Evolutionary conservation across 1,140 invertebrate genomes (phyloP).

Genomic region (Magallana gigas): DNA sequence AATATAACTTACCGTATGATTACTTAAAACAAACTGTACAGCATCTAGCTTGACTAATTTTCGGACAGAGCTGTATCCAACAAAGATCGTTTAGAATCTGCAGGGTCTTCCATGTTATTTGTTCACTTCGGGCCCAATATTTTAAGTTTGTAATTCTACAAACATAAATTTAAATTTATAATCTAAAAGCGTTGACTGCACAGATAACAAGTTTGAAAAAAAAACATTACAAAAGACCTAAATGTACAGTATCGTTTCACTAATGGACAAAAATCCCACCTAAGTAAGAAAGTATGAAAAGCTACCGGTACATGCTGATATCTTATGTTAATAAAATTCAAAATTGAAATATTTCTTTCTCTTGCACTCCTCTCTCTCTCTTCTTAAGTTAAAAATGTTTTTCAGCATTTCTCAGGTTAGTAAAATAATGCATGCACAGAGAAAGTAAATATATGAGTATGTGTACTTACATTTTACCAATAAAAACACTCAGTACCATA

Average conservation of each 20-base stretch:
- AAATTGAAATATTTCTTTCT: neutral
- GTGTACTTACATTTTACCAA: slow-evolving; percentile 95
- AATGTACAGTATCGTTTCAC: too few relatives aligned
- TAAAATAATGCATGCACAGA: too few relatives aligned
- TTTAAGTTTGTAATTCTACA: slow-evolving; percentile 97
- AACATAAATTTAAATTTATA: neutral
- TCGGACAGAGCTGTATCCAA: slow-evolving; percentile 97
- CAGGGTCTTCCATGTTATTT: slow-evolving; percentile 95
- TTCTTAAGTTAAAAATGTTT: neutral
- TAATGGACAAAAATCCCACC: too few relatives aligned
- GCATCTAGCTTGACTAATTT: slow-evolving; percentile 98
- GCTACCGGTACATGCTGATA: too few relatives aligned
- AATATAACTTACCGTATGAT: too few relatives aligned
- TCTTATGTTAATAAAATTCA: neutral
- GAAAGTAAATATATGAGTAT: neutral
- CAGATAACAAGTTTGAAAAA: too few relatives aligned
- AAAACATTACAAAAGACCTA: too few relatives aligned
- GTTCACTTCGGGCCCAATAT: slow-evolving; percentile 97
- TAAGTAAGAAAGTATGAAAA: too few relatives aligned
- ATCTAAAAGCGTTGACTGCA: too few relatives aligned
- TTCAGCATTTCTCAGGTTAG: neutral
- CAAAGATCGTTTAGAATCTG: slow-evolving; percentile 96
- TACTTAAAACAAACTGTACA: slow-evolving; percentile 97
- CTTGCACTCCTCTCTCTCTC: too few relatives aligned
- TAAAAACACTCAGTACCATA: slow-evolving; percentile 97